Evolutionary conservation across 2,113 vertebrate genomes (phyloP).

Genomic region (Scomber colias): DNA sequence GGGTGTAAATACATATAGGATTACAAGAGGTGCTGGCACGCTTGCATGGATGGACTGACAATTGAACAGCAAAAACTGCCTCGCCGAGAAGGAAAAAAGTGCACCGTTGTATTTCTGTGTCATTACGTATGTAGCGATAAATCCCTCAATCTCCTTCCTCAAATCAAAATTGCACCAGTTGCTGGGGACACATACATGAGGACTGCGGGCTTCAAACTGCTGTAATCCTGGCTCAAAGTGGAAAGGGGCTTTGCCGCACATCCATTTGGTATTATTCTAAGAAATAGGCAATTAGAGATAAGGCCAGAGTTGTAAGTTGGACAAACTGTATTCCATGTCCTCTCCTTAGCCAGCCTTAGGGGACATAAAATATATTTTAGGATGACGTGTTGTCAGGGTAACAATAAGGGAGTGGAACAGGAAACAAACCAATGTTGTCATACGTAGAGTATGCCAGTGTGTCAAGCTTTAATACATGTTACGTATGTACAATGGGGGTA

Average conservation of each 20-base stretch:
- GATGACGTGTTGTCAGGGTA: conserved; percentile 45
- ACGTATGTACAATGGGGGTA: conserved; percentile 9
- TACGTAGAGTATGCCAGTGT: conserved; percentile 22
- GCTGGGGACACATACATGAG: conserved; percentile 53
- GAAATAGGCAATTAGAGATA: conserved; percentile 83
- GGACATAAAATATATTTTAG: conserved; percentile 46
- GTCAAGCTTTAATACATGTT: conserved; percentile 23
- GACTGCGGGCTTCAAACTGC: conserved; percentile 58
- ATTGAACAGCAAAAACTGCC: conserved; percentile 59
- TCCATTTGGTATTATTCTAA: conserved; percentile 80
- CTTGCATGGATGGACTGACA: background rate
- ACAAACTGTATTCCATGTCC: conserved; percentile 42
- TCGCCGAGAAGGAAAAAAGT: conserved; percentile 31
- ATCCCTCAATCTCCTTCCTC: conserved; percentile 72
- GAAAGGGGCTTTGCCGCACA: conserved; percentile 67
- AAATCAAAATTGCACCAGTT: conserved; percentile 77
- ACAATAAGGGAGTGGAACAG: conserved; percentile 38
- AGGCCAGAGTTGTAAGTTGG: conserved; percentile 55
- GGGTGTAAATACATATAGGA: conserved; percentile 66
- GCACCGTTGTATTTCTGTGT: conserved; percentile 56
- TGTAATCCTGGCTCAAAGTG: conserved; percentile 73
- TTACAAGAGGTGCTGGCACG: conserved; percentile 55
- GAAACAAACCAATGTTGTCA: conserved; percentile 45
- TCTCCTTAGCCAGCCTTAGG: conserved; percentile 17
- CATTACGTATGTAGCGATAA: conserved; percentile 68